Evolutionary conservation across 2,888 invertebrate genomes (phyloP).

Genomic region (Athalia circularis): DNA sequence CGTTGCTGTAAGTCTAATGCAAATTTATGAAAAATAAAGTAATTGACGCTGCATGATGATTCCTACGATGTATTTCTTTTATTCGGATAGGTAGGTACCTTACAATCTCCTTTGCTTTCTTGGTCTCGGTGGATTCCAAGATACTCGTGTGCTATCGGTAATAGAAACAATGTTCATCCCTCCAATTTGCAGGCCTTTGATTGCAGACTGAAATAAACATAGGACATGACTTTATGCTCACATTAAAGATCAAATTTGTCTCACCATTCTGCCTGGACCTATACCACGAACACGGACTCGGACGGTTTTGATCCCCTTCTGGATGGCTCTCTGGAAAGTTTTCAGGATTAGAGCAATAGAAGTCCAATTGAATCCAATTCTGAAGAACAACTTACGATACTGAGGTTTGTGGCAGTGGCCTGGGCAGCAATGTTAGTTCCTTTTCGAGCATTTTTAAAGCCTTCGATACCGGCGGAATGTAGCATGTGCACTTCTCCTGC

Average conservation of each 20-base stretch:
- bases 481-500: slow-evolving; percentile 76
- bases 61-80: slow-evolving; percentile 18
- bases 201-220: slow-evolving; percentile 82
- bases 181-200: slow-evolving; percentile 95
- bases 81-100: slow-evolving; percentile 11
- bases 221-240: neutral
- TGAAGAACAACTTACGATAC: slow-evolving; percentile 78
- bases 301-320: slow-evolving; percentile 84
- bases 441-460: slow-evolving; percentile 95
- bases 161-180: slow-evolving; percentile 93
- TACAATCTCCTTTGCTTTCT: slow-evolving; percentile 90
- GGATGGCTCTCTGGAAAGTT: slow-evolving; percentile 81
- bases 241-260: slow-evolving; percentile 54
- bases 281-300: slow-evolving; percentile 88
- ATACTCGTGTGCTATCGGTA: slow-evolving; percentile 92
- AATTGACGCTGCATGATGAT: neutral
- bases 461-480: slow-evolving; percentile 91
- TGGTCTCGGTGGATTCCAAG: slow-evolving; percentile 88
- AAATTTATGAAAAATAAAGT: neutral
- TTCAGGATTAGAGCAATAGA: slow-evolving; percentile 51
- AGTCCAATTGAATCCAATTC: slow-evolving; percentile 14
- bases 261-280: slow-evolving; percentile 94
- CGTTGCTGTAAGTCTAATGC: neutral
- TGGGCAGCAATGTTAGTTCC: slow-evolving; percentile 98
- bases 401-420: slow-evolving; percentile 90